Evolutionary conservation across 2,797 vertebrate genomes (phyloP), one percentile per base, ranked within the genome.

Genomic region (Rhabdophis nuchalis): DNA sequence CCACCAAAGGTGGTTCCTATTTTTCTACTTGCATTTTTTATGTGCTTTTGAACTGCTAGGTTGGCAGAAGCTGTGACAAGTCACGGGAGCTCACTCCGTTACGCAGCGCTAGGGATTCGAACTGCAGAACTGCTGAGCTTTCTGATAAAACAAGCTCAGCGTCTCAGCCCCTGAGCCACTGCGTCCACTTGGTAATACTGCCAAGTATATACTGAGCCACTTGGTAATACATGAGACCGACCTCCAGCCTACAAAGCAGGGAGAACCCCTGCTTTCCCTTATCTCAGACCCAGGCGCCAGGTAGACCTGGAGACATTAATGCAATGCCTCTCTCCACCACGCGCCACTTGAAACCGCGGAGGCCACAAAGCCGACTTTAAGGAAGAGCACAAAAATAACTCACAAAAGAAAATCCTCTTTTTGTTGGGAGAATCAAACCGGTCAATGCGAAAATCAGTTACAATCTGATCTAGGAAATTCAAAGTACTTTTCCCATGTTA

Each of bases 401-500:
- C 96, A 95, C 96, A 94, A 94, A 95, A 95, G 96, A 96, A 88
- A 96, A 95, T 91, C 88, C 61, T 89, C 93, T 94, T 97, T 97
- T 97, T 97, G 97, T 98, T 96, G 95, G 93, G 88, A 96, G 96
- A 94, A 95, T 91, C 95, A 25, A 46, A 61, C 96, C 95, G 95
- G 85, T 96, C 96, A 96, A 96, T 95, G 95, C 95, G 93, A 90
- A 93, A 89, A 93, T 94, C 46, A 54, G 95, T 95, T 95, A 95
- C 95, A 90, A 96, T 96, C 93, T 92, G 96, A 95, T 94, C 93
- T 97, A 96, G 97, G 96, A 97, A 97, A 97, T 0, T 90, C 96
- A 96, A 60, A 92, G 93, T 93, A 92, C 93, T 95, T 96, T 98
- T 97, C 97, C 97, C 97, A 97, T 96, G 96, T 94, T 96, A 89